Base-by-base conservation (phyloP, 2,888 invertebrate species). In the Drosophila antonietae region DNA sequence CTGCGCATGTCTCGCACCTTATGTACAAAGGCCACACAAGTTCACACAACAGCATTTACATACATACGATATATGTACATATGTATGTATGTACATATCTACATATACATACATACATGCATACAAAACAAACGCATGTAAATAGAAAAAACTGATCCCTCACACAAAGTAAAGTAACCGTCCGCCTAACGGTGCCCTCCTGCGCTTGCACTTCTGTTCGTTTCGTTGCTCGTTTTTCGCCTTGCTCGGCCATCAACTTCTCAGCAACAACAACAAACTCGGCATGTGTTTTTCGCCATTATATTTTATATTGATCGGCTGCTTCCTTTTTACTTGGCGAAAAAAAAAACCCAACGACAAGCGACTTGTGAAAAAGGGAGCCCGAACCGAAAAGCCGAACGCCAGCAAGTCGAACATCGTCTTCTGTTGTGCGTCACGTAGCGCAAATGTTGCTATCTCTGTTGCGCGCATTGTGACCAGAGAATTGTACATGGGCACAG, bases 121-220 rank as follows among this genome's bases (percentile, higher is more conserved):
- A 63, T 60, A 49, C 46, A 52, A 70, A 55, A 51, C 68, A 64
- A 65, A 67, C 46, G 47, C 69, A 58, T 82, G 64, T 66, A 74
- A 71, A 74, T 75, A 66, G 61, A 68, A 80, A 75, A 78, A 78
- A 83, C 84, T 89, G 89, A 89, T 85, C 84, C 84, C 89, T 82
- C 75, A 72, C 81, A 77, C 69, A 69, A 72, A 47, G 46, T 68
- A 69, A 72, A 47, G 46, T 68, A 44, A 59, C 46, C 55, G 37
- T 33, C 37, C 52, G 78, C 66, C 80, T 88, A 88, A 83, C 83
- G 86, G 88, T 83, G 67, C 80, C 86, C 51, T 61, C 23, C 39
- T 43, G 23, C 47, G 60, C 49, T 72, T 68, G 75, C 68, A 70
- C 59, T 66, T 55, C 55, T 73, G 61, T 70, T 67, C 47, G 67